A percentile compares a stretch with the other conserved stretches of the same genome.
These are phyloP conservation scores for Equus przewalskii DNA, from an alignment of 2,113 vertebrate genomes.

Conservation along the genomic window DNA sequence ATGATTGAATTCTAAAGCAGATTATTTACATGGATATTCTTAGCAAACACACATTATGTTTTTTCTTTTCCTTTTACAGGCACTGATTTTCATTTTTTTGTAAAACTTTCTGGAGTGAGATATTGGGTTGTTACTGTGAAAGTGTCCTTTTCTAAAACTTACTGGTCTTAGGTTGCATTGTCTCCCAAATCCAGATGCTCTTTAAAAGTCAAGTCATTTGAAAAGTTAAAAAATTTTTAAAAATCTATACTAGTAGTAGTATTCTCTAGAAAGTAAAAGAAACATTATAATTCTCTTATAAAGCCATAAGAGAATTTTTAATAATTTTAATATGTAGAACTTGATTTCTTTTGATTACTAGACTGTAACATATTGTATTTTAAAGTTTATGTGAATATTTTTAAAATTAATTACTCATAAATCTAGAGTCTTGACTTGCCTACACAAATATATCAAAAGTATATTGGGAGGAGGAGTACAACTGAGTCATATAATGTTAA, in stretches of 20 bases:
- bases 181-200: constrained; percentile 15
- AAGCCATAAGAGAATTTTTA: constrained; percentile 17
- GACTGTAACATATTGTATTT: not conserved
- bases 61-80: not conserved
- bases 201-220: constrained; percentile 16
- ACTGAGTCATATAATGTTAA: constrained; percentile 18
- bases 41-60: not conserved
- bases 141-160: constrained; percentile 53
- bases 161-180: not conserved
- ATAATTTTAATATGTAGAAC: constrained; percentile 46
- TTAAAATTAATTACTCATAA: constrained; percentile 47
- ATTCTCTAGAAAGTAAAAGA: constrained; percentile 30
- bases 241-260: not conserved
- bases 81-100: constrained; percentile 19
- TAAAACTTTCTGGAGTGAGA: constrained; percentile 6
- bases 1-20: not conserved
- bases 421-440: not conserved
- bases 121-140: not conserved
- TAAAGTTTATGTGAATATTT: constrained; percentile 30
- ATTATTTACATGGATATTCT: not conserved
- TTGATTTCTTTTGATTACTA: constrained; percentile 43
- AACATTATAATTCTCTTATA: not conserved
- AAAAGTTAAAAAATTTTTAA: not conserved
- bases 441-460: not conserved
- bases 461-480: not conserved